Conservation (phyloP, 35 echinoderm and acorn worm species). For the Holothuria glaberrima region DNA sequence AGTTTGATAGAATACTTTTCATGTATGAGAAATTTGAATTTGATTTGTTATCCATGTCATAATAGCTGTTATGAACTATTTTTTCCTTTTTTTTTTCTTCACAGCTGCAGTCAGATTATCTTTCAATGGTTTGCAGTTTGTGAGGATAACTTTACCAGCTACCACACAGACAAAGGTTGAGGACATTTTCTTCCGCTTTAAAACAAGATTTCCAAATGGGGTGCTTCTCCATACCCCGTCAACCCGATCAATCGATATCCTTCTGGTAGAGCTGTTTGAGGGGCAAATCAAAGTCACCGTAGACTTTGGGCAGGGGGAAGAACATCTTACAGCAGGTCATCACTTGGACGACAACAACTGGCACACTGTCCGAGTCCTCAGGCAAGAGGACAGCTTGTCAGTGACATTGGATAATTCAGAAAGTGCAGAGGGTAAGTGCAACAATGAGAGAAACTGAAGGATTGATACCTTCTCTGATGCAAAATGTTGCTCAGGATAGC, state of each 20-base stretch:
- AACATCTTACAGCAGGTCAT: constrained; percentile 58
- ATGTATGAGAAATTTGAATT: no score
- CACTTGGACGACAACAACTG: constrained; percentile 83
- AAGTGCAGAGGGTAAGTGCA: constrained; percentile 71
- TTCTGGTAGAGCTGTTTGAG: constrained; percentile 73
- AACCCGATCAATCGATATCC: constrained; percentile 65
- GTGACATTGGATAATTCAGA: constrained; percentile 82
- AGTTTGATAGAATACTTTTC: no score
- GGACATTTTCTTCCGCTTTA: constrained; percentile 85
- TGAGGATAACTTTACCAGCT: constrained; percentile 66
- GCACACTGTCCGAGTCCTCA: constrained; percentile 79
- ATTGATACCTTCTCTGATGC: no score
- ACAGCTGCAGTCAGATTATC: constrained; percentile 77
- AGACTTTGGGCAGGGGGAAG: constrained; percentile 76
- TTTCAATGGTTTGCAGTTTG: constrained; percentile 89
- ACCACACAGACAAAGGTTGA: constrained; percentile 76
- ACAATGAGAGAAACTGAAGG: background rate
- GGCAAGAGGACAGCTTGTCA: constrained; percentile 59
- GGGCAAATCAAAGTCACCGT: constrained; percentile 62
- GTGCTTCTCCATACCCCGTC: constrained; percentile 78
- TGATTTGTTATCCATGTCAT: background rate
- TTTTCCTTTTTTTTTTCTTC: background rate
- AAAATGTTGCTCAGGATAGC: no score
- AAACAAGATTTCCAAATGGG: constrained; percentile 77
- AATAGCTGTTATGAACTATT: background rate